Base-by-base conservation (phyloP, 2,113 vertebrate species). In the Sakesphorus luctuosus region DNA sequence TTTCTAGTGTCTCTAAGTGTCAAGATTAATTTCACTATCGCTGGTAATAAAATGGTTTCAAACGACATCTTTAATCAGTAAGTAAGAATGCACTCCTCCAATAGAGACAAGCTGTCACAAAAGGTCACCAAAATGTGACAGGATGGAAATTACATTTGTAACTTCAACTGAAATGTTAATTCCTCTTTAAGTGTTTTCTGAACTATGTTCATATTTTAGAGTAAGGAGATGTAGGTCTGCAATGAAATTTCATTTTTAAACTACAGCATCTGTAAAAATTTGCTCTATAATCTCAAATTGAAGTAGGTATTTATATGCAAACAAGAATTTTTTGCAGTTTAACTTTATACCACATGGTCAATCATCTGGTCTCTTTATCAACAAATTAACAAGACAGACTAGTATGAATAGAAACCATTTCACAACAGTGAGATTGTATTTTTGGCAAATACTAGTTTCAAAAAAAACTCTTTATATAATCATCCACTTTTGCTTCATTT, bases 31-130 rank as follows among this genome's bases (percentile, higher is more conserved):
- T 99, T 98, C 96, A 97, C 98, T 97, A 97, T 81, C 53, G 74
- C 93, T 95, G 87, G 96, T 98, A 99, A 99, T 99, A 98, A 98
- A 98, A 99, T 99, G 98, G 98, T 99, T 99, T 98, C 98, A 98
- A 98, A 98, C 98, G 99, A 99, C 99, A 99, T 97, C 98, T 98
- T 98, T 98, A 98, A 99, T 99, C 98, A 98, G 98, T 96, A 97
- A 97, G 97, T 97, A 98, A 98, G 98, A 98, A 98, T 95, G 96
- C 98, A 97, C 97, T 97, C 98, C 97, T 98, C 96, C 98, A 98
- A 98, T 98, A 98, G 96, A 98, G 98, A 99, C 98, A 98, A 98
- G 97, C 98, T 98, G 98, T 99, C 98, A 99, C 97, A 98, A 97
- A 98, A 98, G 98, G 98, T 99, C 98, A 98, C 98, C 97, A 98